These are phyloP conservation scores for Podarcis raffonei DNA, from an alignment of 2,113 vertebrate species.

Conservation along the genomic window DNA sequence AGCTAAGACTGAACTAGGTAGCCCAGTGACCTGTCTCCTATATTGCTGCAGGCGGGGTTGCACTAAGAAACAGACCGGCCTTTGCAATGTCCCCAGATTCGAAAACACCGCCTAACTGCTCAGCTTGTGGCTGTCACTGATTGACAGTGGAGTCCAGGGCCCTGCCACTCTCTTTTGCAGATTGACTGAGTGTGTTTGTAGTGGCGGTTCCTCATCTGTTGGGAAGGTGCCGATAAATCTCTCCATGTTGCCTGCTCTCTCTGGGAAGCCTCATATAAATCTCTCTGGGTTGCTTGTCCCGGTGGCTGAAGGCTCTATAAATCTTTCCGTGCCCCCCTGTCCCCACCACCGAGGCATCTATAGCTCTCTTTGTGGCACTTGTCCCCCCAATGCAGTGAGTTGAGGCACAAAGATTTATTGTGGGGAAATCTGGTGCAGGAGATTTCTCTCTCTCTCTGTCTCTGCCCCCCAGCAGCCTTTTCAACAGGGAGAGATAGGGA, in stretches of 20 bases:
- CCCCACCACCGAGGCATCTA: conserved; percentile 29
- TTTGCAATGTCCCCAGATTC: not conserved
- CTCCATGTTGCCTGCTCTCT: conserved; percentile 9
- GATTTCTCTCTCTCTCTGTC: not conserved
- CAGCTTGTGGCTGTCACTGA: not conserved
- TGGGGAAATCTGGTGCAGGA: not conserved
- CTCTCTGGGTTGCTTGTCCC: conserved; percentile 24
- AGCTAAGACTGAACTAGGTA: not conserved
- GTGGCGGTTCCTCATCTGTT: conserved; percentile 27
- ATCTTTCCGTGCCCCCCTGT: conserved; percentile 20
- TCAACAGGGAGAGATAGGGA: not conserved
- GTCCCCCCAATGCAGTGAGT: not conserved
- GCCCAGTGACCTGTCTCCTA: not conserved
- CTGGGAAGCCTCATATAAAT: conserved; percentile 35
- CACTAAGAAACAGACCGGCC: not conserved
- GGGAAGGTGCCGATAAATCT: conserved; percentile 32
- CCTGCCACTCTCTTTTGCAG: not conserved
- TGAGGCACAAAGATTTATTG: conserved; percentile 2
- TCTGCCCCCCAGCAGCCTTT: not conserved
- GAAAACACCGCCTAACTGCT: not conserved
- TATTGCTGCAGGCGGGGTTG: not conserved
- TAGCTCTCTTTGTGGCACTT: conserved; percentile 30
- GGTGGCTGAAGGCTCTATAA: conserved; percentile 9
- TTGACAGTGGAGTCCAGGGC: not conserved
- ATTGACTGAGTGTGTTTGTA: conserved; percentile 7